Conservation (phyloP, 2,113 vertebrate genomes). For the Azemiops feae region DNA sequence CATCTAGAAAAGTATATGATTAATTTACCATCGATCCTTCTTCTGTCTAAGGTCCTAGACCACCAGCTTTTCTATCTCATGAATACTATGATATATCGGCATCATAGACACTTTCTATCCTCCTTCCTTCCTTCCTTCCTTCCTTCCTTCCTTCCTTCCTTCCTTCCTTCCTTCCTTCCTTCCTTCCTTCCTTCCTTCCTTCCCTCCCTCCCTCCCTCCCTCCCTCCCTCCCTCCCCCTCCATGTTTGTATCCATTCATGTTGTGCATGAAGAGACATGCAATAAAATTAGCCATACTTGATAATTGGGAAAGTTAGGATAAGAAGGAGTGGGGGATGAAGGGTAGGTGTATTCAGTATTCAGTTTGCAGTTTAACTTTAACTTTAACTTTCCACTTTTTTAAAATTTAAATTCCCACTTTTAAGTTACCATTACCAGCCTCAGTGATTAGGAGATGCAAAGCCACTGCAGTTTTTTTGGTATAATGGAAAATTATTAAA, state of each 20-base stretch:
- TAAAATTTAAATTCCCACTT: neutral
- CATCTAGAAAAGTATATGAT: neutral
- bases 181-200: too few relatives aligned
- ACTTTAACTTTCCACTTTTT: neutral
- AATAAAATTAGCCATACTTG: neutral
- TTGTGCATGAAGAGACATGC: neutral
- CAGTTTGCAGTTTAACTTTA: neutral
- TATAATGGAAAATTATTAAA: slow-evolving; percentile 44
- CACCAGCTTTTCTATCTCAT: neutral
- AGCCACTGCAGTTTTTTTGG: neutral
- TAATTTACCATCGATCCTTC: neutral
- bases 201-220: too few relatives aligned
- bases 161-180: too few relatives aligned
- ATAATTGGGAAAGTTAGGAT: neutral
- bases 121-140: neutral
- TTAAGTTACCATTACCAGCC: neutral
- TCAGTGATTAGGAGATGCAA: neutral
- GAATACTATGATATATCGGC: neutral
- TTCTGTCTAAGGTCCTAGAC: neutral
- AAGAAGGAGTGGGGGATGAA: neutral
- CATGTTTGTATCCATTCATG: neutral
- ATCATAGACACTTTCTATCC: neutral
- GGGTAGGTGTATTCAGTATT: too few relatives aligned
- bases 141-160: neutral
- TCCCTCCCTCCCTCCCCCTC: neutral